These are phyloP conservation scores for Chiloscyllium punctatum DNA, from an alignment of 2,797 vertebrate species.

Conservation along the genomic window DNA sequence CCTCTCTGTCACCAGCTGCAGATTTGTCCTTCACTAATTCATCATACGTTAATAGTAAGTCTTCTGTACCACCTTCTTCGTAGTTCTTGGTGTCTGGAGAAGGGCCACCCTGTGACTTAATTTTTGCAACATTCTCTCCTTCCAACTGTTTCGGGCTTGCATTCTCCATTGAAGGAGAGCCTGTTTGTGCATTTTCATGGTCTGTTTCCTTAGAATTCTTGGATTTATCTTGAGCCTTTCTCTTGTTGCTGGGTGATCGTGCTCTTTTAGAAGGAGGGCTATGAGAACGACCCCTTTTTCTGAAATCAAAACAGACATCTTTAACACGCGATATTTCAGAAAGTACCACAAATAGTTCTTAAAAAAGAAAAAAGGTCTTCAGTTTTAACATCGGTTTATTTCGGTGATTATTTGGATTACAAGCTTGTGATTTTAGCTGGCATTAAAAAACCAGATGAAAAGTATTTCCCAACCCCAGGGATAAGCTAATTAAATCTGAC, in stretches of 20 bases:
- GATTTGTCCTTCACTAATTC: constrained; percentile 7
- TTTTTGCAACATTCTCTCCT: neutral
- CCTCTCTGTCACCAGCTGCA: neutral
- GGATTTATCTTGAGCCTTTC: constrained; percentile 32
- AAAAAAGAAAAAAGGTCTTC: neutral
- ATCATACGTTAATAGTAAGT: neutral
- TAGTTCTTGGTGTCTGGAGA: neutral
- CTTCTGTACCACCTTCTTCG: neutral
- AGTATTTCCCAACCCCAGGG: neutral
- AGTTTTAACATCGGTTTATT: no score
- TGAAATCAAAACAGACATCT: neutral
- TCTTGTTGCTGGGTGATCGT: constrained; percentile 26
- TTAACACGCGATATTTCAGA: neutral
- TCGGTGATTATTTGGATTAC: neutral
- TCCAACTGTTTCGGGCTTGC: neutral
- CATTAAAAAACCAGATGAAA: neutral
- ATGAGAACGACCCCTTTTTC: constrained; percentile 28
- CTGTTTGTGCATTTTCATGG: neutral
- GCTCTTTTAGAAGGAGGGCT: constrained; percentile 19
- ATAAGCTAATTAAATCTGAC: neutral
- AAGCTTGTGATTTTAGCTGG: neutral
- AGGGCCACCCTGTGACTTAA: neutral
- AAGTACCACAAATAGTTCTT: neutral
- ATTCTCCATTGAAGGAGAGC: neutral
- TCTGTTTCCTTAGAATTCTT: neutral